Percentiles rank a stretch among this genome's conserved stretches.
Evolutionary conservation across 2,888 invertebrate species (phyloP).

Genomic region (Ophraella communa): DNA sequence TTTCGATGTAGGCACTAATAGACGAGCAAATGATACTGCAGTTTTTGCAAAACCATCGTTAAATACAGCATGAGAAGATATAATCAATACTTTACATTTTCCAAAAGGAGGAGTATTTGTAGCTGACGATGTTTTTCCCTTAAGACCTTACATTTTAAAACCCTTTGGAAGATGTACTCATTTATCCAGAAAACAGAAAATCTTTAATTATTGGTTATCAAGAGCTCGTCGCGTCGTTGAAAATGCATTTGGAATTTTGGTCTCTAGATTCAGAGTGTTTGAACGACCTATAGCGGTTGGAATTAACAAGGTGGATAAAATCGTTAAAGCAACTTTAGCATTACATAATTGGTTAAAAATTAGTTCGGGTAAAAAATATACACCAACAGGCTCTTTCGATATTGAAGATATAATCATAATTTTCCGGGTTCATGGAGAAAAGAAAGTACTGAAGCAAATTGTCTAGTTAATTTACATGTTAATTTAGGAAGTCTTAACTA

Average conservation of each 20-base stretch:
- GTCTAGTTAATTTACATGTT: constrained; percentile 28
- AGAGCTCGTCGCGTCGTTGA: constrained; percentile 29
- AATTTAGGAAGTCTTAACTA: constrained; percentile 24
- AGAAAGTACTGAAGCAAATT: constrained; percentile 30
- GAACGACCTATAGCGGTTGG: constrained; percentile 11
- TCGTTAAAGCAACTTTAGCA: constrained; percentile 26
- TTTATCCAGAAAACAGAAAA: constrained; percentile 13
- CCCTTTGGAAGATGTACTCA: constrained; percentile 4
- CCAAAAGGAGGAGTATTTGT: constrained; percentile 21
- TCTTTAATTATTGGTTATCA: constrained; percentile 22
- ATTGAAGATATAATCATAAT: constrained; percentile 31
- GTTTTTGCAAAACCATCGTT: constrained; percentile 21
- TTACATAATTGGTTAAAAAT: constrained; percentile 37
- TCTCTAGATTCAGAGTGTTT: constrained; percentile 26
- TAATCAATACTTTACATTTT: constrained; percentile 29
- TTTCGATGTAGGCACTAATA: constrained; percentile 28
- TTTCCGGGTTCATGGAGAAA: constrained; percentile 38
- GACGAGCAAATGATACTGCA: constrained; percentile 20
- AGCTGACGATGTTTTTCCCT: constrained; percentile 16
- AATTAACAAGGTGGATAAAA: constrained; percentile 25
- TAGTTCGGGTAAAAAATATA: too few species aligned
- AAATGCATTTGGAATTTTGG: constrained; percentile 25
- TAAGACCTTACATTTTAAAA: constrained; percentile 10
- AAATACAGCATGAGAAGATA: constrained; percentile 33
- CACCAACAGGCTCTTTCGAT: constrained; percentile 30